These are phyloP conservation scores for Junonia oenone DNA, from an alignment of 2,888 invertebrate species.

Conservation along the genomic window DNA sequence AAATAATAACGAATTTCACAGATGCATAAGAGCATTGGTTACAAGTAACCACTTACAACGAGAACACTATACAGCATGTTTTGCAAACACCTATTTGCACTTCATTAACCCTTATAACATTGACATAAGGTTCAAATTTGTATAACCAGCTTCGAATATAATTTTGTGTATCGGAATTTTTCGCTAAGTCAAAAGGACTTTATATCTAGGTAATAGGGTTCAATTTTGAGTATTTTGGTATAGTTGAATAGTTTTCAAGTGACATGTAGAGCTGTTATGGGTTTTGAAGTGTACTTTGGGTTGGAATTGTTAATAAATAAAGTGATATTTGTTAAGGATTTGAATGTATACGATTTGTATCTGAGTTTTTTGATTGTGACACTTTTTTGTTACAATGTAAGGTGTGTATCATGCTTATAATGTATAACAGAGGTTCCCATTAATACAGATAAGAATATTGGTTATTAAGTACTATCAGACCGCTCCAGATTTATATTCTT, in stretches of 20 bases:
- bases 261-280: not conserved
- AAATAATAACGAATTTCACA: constrained; percentile 6
- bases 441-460: too few species aligned
- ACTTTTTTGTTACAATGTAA: not conserved
- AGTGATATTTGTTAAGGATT: constrained; percentile 17
- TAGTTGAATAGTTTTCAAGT: not conserved
- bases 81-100: not conserved
- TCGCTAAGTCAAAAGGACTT: not conserved
- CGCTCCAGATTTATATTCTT: too few species aligned
- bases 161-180: not conserved
- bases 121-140: not conserved
- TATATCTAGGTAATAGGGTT: not conserved
- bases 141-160: not conserved
- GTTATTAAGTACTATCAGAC: too few species aligned
- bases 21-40: constrained; percentile 9
- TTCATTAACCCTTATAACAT: not conserved
- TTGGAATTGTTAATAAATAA: constrained; percentile 24
- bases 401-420: too few species aligned
- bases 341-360: not conserved
- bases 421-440: too few species aligned
- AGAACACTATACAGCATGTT: constrained; percentile 2
- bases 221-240: too few species aligned
- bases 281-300: not conserved
- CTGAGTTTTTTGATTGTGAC: not conserved
- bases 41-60: constrained; percentile 1